A percentile compares a stretch with the other conserved stretches of the same genome.
These are phyloP conservation scores for Nycteola revayana DNA, from an alignment of 2,888 invertebrate species.

Conservation along the genomic window DNA sequence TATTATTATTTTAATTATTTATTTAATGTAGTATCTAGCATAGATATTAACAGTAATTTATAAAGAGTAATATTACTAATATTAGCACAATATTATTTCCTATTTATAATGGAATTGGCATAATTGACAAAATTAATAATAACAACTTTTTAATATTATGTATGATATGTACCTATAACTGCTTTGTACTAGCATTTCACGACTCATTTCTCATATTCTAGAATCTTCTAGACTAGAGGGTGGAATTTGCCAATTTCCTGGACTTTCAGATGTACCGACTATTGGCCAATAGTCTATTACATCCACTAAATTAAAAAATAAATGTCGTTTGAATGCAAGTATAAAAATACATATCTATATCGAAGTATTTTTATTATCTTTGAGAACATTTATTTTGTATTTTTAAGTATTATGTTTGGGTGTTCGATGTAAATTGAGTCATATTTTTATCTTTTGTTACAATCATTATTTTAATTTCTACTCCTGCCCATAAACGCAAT, in stretches of 20 bases:
- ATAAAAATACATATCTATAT: too few relatives aligned
- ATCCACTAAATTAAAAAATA: constrained; percentile 1
- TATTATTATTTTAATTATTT: not conserved
- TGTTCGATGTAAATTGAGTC: too few relatives aligned
- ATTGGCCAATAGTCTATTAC: constrained; percentile 26
- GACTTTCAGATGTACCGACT: constrained; percentile 40
- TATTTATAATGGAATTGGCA: not conserved
- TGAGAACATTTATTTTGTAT: too few relatives aligned
- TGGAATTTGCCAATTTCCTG: constrained; percentile 69
- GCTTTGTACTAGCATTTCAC: constrained; percentile 68
- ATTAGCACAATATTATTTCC: too few relatives aligned
- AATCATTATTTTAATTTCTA: too few relatives aligned
- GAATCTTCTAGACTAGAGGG: constrained; percentile 19
- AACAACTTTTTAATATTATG: constrained; percentile 15
- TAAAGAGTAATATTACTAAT: too few relatives aligned
- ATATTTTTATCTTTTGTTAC: too few relatives aligned
- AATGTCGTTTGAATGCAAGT: too few relatives aligned
- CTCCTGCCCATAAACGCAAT: too few relatives aligned
- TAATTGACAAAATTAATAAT: constrained; percentile 1
- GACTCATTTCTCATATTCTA: constrained; percentile 22
- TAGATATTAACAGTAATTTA: too few relatives aligned
- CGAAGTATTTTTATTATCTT: too few relatives aligned
- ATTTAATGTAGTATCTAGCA: constrained; percentile 1
- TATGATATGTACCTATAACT: constrained; percentile 60
- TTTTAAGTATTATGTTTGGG: too few relatives aligned